A percentile compares a stretch with the other conserved stretches of the same genome.
Conservation (phyloP, 2,888 invertebrate species). For the Colletes collaris region DNA sequence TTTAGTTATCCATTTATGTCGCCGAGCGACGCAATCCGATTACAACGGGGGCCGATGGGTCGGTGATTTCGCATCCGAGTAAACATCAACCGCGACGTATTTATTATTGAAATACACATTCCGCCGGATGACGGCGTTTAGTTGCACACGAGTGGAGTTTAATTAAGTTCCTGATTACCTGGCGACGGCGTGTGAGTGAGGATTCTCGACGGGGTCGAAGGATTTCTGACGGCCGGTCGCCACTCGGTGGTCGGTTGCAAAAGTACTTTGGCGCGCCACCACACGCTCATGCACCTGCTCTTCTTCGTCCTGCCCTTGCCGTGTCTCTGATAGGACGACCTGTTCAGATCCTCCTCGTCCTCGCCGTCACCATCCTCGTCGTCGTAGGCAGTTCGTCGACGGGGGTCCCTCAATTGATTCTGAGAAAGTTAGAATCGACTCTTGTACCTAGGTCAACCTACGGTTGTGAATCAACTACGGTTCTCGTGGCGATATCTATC, state of each 20-base stretch:
- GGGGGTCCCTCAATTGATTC: conserved; percentile 72
- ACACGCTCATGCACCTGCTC: conserved; percentile 64
- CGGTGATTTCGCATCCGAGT: not conserved
- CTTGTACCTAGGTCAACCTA: not conserved
- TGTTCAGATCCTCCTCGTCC: conserved; percentile 69
- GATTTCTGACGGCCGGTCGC: conserved; percentile 85
- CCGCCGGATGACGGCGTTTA: not conserved
- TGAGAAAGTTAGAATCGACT: conserved; percentile 29
- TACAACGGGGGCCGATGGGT: conserved; percentile 24
- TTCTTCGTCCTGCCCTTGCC: conserved; percentile 51
- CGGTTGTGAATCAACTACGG: too few relatives aligned
- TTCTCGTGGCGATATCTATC: too few relatives aligned
- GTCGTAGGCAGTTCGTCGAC: conserved; percentile 69
- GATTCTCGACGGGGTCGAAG: conserved; percentile 79
- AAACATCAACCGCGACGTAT: not conserved
- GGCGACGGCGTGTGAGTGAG: conserved; percentile 74
- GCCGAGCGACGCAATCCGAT: conserved; percentile 19
- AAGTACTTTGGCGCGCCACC: conserved; percentile 84
- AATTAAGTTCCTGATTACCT: conserved; percentile 64
- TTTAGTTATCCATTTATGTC: too few relatives aligned
- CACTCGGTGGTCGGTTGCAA: conserved; percentile 89
- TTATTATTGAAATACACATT: conserved; percentile 10
- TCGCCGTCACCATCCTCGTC: conserved; percentile 73
- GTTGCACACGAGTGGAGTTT: not conserved
- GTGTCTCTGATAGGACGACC: conserved; percentile 35